phyloP scores from a whole-genome alignment of 2,888 invertebrate species.

The Ditylenchus weischeri region DNA sequence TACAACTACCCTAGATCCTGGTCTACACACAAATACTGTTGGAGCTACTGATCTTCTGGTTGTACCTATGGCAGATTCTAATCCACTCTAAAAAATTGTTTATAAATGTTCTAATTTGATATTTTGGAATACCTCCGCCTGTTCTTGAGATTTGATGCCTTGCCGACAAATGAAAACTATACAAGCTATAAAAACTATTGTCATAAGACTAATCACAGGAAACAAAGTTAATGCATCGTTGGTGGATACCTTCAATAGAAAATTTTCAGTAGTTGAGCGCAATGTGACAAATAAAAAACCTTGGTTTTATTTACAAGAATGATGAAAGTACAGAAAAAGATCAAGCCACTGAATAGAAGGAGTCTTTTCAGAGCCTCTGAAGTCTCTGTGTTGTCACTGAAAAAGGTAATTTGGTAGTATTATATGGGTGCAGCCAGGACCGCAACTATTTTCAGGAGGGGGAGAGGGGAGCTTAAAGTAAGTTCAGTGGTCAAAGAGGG shows the following conservation, averaged over 20 bases:
- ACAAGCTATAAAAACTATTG: constrained; percentile 1
- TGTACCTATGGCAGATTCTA: no score
- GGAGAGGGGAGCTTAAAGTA: no score
- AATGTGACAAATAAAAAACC: background rate
- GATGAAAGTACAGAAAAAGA: constrained; percentile 1
- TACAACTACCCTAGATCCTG: no score
- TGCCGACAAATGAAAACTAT: constrained; percentile 3
- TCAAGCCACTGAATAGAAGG: constrained; percentile 5
- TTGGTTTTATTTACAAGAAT: constrained; percentile 9
- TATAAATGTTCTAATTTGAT: no score
- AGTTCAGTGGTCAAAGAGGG: no score
- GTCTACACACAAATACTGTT: no score
- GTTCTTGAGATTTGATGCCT: background rate
- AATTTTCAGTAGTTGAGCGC: background rate
- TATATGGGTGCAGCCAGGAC: no score
- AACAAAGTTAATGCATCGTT: background rate
- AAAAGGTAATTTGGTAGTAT: background rate
- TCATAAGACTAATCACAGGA: constrained; percentile 7
- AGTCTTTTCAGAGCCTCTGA: background rate
- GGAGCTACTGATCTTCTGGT: no score
- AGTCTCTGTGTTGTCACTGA: background rate
- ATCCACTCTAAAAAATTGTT: no score
- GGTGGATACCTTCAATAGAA: background rate
- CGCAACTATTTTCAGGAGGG: no score
- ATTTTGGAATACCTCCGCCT: background rate